Base-by-base conservation (phyloP, 2,888 invertebrate genomes). In the Tetragonula carbonaria region DNA sequence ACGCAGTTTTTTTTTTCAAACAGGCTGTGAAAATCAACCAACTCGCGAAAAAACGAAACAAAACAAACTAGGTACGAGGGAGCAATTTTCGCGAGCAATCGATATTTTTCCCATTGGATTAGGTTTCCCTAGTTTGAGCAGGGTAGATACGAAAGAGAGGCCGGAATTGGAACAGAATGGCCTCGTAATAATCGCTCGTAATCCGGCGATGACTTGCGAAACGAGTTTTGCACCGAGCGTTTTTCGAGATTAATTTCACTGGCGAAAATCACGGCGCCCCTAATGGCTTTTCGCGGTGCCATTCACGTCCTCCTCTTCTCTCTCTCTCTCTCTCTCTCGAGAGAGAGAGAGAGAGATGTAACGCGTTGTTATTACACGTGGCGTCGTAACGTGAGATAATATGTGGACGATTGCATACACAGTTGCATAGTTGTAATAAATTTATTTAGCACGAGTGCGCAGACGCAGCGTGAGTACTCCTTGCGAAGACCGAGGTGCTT, bases 131-230 rank as follows among this genome's bases (percentile, higher is more conserved):
- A 8, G 11, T 11, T 38, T 8, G 38, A 45, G 45, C 45, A 59
- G 28, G 18, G 16, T 23, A 3, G 14, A n/a, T 38, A 1, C 45
- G 23, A 8, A 14, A 75, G 16, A 21, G 53, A 38, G 57, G 70
- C 38, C 21, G 51, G 11, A 45, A 4, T 72, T 6, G 57, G 18
- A 38, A 59, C 45, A 67, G 71, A 80, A 80, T 78, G 38, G 77
- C 59, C 71, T 51, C 78, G 53, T 80, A 80, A 80, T 78, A 59
- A 66, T 59, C 66, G 66, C 57, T 71, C 16, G 57, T 80, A 80
- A 66, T 71, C 71, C 51, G 65, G 16, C 38, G 65, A 67, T 72
- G 79, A 80, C 79, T 80, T 45, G 80, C 71, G 59, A 66, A 78
- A 79, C 79, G 28, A 28, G 63, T 72, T 72, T 33, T 45, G 6